Evolutionary conservation across 2,888 invertebrate genomes (phyloP), one percentile per base, ranked within the genome.

Genomic region (Portevinia maculata): DNA sequence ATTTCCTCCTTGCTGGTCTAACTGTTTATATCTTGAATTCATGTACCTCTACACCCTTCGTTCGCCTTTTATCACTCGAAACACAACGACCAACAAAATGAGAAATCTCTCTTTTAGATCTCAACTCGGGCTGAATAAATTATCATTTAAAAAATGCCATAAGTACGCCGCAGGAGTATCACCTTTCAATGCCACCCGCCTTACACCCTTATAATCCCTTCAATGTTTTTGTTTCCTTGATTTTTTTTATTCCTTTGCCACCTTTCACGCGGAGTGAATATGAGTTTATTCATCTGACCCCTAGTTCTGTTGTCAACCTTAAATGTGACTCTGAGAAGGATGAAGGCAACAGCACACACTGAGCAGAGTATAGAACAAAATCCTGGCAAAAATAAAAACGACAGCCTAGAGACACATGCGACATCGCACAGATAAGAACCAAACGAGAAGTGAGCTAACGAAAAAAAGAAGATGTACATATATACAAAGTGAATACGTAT

Each of bases 381-480:
- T 76, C 60, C 76, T 78, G 67, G 24, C 67, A 73, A 88, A 89
- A 88, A 89, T 89, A 88, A 87, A 89, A 89, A 89, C 89, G 89
- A 89, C 89, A 89, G 89, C 89, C 89, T 86, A 89, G 88, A 89
- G 89, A 89, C 89, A 89, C 89, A 89, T 89, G 88, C 88, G 87
- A 85, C 86, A 85, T 84, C 67, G 60, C 73, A 85, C 65, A 75
- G 74, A 85, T 83, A 83, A 79, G 79, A 50, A 85, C 73, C 62
- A 75, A 71, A 79, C 79, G 62, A 78, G 57, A 75, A 81, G 70
- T 78, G 71, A 65, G 62, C 79, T 74, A 73, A 84, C 46, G 52
- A 64, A 44, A 41, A 44, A 44, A 44, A 11, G 19, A 44, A 44
- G 44, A 78, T 53, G 37, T n/a, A 46, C 24, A 62, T 17, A 46